These are phyloP conservation scores for Menidia menidia DNA, from an alignment of 2,797 vertebrate genomes.

Conservation along the genomic window DNA sequence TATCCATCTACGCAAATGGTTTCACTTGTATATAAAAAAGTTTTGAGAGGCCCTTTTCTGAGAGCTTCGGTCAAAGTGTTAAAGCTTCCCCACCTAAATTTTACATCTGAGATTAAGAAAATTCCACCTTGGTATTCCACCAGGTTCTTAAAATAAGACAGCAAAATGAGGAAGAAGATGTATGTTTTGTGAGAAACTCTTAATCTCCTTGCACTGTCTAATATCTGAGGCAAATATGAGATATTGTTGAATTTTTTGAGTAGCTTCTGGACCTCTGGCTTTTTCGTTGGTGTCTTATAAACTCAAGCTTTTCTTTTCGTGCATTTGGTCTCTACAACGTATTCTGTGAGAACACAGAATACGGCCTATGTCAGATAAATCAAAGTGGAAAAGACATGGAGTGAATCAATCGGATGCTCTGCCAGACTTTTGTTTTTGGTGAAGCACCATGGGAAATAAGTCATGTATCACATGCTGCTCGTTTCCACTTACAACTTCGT, in stretches of 20 bases:
- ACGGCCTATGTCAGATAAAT: not conserved
- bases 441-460: conserved; percentile 48
- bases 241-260: not conserved
- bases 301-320: not conserved
- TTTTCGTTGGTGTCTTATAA: not conserved
- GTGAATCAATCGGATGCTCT: conserved; percentile 6
- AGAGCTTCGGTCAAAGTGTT: not conserved
- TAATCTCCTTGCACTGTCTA: too few relatives aligned
- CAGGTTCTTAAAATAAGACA: too few relatives aligned
- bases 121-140: too few relatives aligned
- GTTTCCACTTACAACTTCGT: conserved; percentile 20
- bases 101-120: too few relatives aligned
- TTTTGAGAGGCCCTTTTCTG: not conserved
- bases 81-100: too few relatives aligned
- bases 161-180: too few relatives aligned
- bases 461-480: conserved; percentile 53
- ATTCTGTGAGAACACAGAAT: not conserved
- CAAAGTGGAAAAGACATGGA: not conserved
- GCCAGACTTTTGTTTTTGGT: conserved; percentile 18
- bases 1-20: not conserved
- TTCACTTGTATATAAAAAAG: not conserved
- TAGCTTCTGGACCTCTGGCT: not conserved
- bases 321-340: not conserved
- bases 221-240: too few relatives aligned
- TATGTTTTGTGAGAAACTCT: too few relatives aligned